phyloP scores from a whole-genome alignment of 2,113 vertebrate species.

The Corythoichthys intestinalis region DNA sequence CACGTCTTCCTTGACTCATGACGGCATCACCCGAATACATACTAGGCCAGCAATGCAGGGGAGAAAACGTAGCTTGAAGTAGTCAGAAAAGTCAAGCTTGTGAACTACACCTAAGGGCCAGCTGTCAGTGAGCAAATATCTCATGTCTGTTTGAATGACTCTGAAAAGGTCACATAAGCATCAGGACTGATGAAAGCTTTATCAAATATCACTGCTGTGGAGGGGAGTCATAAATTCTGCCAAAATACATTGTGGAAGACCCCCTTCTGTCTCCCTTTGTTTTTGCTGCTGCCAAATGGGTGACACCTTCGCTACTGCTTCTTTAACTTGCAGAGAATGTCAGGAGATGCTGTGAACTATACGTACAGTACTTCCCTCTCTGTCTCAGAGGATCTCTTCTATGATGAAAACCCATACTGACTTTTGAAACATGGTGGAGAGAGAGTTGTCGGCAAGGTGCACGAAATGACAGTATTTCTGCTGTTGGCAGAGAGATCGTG shows the following conservation, averaged over 20 bases:
- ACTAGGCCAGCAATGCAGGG: constrained; percentile 4
- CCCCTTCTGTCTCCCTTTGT: background rate
- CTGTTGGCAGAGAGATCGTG: constrained; percentile 21
- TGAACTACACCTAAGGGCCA: background rate
- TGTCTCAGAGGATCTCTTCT: constrained; percentile 6
- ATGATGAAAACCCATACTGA: background rate
- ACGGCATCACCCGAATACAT: constrained; percentile 1
- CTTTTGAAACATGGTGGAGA: constrained; percentile 1
- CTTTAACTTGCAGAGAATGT: constrained; percentile 14
- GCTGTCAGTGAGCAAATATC: background rate
- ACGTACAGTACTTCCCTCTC: background rate
- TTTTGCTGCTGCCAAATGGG: background rate
- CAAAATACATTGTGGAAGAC: background rate
- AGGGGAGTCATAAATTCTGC: constrained; percentile 10
- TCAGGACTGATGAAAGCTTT: constrained; percentile 13
- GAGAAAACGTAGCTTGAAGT: constrained; percentile 1
- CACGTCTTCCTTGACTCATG: background rate
- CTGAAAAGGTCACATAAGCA: constrained; percentile 18
- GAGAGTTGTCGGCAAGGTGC: background rate
- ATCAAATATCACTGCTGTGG: constrained; percentile 1
- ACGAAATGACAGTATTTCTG: constrained; percentile 4
- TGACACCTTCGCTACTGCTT: background rate
- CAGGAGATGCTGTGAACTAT: constrained; percentile 5
- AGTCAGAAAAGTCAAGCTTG: background rate
- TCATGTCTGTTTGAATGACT: constrained; percentile 3